Base-by-base conservation (phyloP, 1,140 invertebrate genomes). In the Macrostomum lignano region DNA sequence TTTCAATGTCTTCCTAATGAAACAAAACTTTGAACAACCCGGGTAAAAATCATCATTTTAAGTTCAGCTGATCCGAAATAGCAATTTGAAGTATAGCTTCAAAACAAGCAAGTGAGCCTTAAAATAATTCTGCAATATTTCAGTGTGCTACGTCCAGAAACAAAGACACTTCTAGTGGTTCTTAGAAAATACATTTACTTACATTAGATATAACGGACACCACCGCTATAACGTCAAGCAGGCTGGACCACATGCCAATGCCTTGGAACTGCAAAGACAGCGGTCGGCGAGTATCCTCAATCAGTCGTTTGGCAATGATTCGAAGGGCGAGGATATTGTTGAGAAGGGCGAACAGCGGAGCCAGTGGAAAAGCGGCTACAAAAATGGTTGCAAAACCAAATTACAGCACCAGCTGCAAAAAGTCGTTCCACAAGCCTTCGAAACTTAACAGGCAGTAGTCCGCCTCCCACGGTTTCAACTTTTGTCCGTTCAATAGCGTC, bases 171-270 rank as follows among this genome's bases (percentile, higher is more conserved):
- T n/a, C n/a, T n/a, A n/a, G n/a, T n/a, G n/a, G n/a, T n/a, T n/a
- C n/a, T n/a, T n/a, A n/a, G 2, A 13, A 36, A 13, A 13, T 25
- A n/a, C 23, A 9, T 9, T 24, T 28, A 65, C 68, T 66, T 64
- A 78, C 78, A 59, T 86, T 88, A 2, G 75, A 76, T 0, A 82
- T 72, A 0, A 88, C 73, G 1, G 78, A 72, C 6, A 72, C 69
- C 44, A 48, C 46, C 7, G 53, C 50, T 21, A 56, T 46, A 17
- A 42, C 47, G 42, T 48, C 47, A n/a, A 55, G 25, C 7, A 55
- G 46, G 41, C 44, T 44, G 41, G 48, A 51, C 52, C 52, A 56
- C n/a, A 78, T 74, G 10, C 81, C 81, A 40, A 88, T 88, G 55
- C 81, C 73, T 44, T 78, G 71, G 0, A 77, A 72, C 29, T 74